Base-by-base conservation (phyloP, 1,140 invertebrate genomes). In the Drosophila malerkotliana region DNA sequence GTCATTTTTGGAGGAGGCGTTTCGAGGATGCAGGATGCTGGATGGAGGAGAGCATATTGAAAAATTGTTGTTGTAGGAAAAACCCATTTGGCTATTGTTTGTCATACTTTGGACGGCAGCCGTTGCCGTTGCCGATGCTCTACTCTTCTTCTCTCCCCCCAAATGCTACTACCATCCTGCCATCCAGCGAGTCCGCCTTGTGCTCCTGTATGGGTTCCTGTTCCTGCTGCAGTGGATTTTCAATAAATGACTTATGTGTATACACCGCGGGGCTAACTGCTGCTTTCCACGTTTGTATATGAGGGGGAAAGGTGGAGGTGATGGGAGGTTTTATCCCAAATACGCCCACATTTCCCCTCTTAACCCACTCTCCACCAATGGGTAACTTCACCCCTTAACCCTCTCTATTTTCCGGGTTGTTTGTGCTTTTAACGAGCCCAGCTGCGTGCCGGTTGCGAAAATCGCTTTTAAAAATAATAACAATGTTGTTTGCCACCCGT, bases 71-170 rank as follows among this genome's bases (percentile, higher is more conserved):
- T 85, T 85, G 81, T 75, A 75, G 81, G 82, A 87, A 81, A 85
- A 85, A 87, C 77, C 81, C 81, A 85, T 85, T 85, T 85, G 81
- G 81, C 82, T 87, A 85, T 87, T 85, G 81, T 85, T 85, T 85
- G 81, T 85, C 81, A 85, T 85, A 85, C 78, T 87, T 74, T 81
- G 76, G 72, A 37, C 51, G 72, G 49, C 47, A 58, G 57, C 56
- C 58, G 73, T 37, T 54, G 57, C 56, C 58, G 73, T 37, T 54
- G 67, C 69, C 59, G 54, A 47, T 55, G 61, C 57, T 60, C 69
- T 74, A 48, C 57, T 53, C 34, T 3, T 12, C 1, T 30, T 34
- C 55, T 34, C 44, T 57, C 58, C 32, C 32, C 5, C 26, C 26
- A 6, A 0, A 1, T 6, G 26, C 26, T 6, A 6, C 24, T 6